Evolutionary conservation across 2,797 vertebrate species (phyloP).

Genomic region (Eutrigla gurnardus): DNA sequence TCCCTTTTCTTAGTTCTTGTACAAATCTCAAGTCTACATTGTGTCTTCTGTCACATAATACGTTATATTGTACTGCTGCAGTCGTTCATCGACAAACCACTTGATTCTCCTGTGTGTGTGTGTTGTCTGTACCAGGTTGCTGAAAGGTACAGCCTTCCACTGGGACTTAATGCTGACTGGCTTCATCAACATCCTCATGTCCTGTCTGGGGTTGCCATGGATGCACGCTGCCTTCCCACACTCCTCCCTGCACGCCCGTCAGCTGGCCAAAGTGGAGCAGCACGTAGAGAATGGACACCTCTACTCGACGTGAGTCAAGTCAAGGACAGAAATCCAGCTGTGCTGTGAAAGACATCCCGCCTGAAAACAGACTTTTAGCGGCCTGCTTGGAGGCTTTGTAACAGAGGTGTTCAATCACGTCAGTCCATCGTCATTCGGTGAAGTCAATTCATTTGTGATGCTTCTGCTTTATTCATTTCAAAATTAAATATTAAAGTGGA

Average conservation of each 20-base stretch:
- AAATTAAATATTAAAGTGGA: not conserved
- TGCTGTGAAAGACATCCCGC: not conserved
- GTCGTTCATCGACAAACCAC: slow-evolving; percentile 9
- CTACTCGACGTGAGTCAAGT: slow-evolving; percentile 90
- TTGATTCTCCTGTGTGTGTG: slow-evolving; percentile 22
- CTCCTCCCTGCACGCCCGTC: slow-evolving; percentile 93
- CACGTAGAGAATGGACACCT: slow-evolving; percentile 93
- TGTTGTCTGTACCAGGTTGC: slow-evolving; percentile 82
- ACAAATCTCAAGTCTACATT: not conserved
- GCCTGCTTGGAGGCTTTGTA: not conserved
- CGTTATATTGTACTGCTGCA: not conserved
- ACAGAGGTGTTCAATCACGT: not conserved
- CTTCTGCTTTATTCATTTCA: not conserved
- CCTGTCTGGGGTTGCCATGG: slow-evolving; percentile 95
- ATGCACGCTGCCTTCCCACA: slow-evolving; percentile 96
- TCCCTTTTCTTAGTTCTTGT: not conserved
- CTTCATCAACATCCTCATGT: slow-evolving; percentile 94
- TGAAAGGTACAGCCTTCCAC: slow-evolving; percentile 96
- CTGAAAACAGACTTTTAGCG: not conserved
- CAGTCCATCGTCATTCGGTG: not conserved
- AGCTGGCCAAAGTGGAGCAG: slow-evolving; percentile 93
- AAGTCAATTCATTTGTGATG: not conserved
- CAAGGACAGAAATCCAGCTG: not conserved
- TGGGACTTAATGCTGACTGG: slow-evolving; percentile 97
- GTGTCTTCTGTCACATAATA: not conserved